Percentiles rank a stretch among this genome's conserved stretches.
Evolutionary conservation across 2,888 invertebrate species (phyloP).

Genomic region (Heliothis peltigera): DNA sequence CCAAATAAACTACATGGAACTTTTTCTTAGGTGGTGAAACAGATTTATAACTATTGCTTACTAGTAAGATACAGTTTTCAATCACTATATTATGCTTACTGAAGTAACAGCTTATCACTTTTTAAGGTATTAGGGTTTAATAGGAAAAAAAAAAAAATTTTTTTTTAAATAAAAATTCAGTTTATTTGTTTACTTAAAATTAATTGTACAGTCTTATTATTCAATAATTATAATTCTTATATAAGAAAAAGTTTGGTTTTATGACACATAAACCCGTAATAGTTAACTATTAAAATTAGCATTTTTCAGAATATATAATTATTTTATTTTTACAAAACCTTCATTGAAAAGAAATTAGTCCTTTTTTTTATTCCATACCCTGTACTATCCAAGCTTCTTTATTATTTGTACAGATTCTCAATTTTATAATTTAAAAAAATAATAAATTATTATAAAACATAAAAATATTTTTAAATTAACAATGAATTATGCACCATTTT

Average conservation of each 20-base stretch:
- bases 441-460: conserved; percentile 26
- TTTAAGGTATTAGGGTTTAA: neutral
- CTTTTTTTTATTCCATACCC: conserved; percentile 63
- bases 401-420: conserved; percentile 58
- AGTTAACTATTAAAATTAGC: conserved; percentile 39
- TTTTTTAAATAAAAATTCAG: conserved; percentile 35
- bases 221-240: conserved; percentile 43
- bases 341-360: neutral
- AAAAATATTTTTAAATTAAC: conserved; percentile 26
- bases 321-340: conserved; percentile 21
- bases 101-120: too few species aligned
- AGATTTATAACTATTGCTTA: too few species aligned
- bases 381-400: conserved; percentile 69
- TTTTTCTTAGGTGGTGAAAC: too few species aligned
- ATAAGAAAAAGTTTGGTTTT: conserved; percentile 62
- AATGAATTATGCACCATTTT: conserved; percentile 76
- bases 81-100: too few species aligned
- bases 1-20: too few species aligned
- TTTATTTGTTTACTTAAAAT: conserved; percentile 54
- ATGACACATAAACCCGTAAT: conserved; percentile 77
- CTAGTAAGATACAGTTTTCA: too few species aligned
- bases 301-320: conserved; percentile 4
- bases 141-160: conserved; percentile 4
- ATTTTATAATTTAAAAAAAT: conserved; percentile 36
- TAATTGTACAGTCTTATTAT: conserved; percentile 69